phyloP scores from a whole-genome alignment of 2,888 invertebrate species.

The Branchellion lobata region DNA sequence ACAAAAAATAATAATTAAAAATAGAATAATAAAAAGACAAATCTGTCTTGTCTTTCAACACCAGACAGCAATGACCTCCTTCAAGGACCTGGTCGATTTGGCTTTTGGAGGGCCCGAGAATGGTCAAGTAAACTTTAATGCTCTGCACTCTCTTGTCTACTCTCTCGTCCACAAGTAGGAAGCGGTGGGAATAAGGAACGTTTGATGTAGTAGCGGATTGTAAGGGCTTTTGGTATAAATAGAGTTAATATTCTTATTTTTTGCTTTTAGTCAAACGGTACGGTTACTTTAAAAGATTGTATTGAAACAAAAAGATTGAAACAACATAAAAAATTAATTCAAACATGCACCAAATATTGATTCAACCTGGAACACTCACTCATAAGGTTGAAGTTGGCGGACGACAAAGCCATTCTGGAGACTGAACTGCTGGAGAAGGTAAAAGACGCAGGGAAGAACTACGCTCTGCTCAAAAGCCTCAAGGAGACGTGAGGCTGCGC shows the following conservation, averaged over 20 bases:
- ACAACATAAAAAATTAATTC: too few species aligned
- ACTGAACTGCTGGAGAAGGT: slow-evolving; percentile 32
- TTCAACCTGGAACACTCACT: too few species aligned
- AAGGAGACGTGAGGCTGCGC: slow-evolving; percentile 27
- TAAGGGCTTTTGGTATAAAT: too few species aligned
- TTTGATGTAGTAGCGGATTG: too few species aligned
- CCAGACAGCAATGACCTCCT: slow-evolving; percentile 28
- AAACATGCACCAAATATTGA: too few species aligned
- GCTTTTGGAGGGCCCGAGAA: slow-evolving; percentile 37
- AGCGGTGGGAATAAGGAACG: too few species aligned
- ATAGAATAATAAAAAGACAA: too few species aligned
- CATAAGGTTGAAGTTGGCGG: slow-evolving; percentile 33
- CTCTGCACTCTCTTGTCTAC: slow-evolving; percentile 38
- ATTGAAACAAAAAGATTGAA: too few species aligned
- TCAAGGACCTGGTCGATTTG: slow-evolving; percentile 35
- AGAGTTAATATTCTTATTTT: too few species aligned
- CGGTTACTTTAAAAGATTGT: background rate
- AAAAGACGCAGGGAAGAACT: slow-evolving; percentile 25
- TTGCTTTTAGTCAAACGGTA: too few species aligned
- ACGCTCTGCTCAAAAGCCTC: slow-evolving; percentile 21
- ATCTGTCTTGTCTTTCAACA: too few species aligned
- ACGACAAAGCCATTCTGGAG: slow-evolving; percentile 33
- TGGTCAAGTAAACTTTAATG: slow-evolving; percentile 42
- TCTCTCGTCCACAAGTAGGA: slow-evolving; percentile 32
- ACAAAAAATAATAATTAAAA: too few species aligned